Base-by-base conservation (phyloP, 1,140 invertebrate species). In the Euwallacea fornicatus region DNA sequence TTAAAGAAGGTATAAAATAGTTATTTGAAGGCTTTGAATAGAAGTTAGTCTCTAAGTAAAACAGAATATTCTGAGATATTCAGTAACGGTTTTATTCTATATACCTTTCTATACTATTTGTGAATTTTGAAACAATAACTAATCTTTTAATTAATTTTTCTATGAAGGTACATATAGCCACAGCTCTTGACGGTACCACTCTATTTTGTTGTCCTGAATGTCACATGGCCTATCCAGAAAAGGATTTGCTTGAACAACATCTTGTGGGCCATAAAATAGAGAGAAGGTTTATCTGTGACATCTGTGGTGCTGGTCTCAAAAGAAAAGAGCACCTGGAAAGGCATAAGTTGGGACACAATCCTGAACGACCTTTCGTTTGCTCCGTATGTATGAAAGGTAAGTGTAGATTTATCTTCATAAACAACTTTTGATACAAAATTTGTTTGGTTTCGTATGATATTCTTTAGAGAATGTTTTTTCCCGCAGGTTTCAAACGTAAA, bases 201-300 rank as follows among this genome's bases (percentile, higher is more conserved):
- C 77, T 92, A 0, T 93, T 86, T 79, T 92, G 91, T 79, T 92
- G 91, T 78, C 91, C 91, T 0, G 89, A 92, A 78, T 92, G 91
- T 76, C 87, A 91, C 77, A 89, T 92, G 89, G 88, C 89, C 0
- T 92, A 91, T 79, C 88, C 89, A 0, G 89, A 91, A 67, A 92
- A 91, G 76, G 89, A 91, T 70, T 83, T 90, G 55, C 81, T 92
- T 0, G 90, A 93, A 76, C 87, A 90, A 74, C 91, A 93, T 82
- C 81, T 92, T 7, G 85, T 88, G 7, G 88, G 88, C 7, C 91
- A 93, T 77, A 91, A 92, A 79, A 91, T 92, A 54, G 91, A 92
- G 77, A 84, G 91, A 76, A 83, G 91, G 69, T 87, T 86, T 65
- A 86, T 82, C 55, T 87, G 85, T 72, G 85, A 86, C 73, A 86